These are phyloP conservation scores for Prosopocoilus inquinatus DNA, from an alignment of 2,888 invertebrate genomes.

Conservation along the genomic window DNA sequence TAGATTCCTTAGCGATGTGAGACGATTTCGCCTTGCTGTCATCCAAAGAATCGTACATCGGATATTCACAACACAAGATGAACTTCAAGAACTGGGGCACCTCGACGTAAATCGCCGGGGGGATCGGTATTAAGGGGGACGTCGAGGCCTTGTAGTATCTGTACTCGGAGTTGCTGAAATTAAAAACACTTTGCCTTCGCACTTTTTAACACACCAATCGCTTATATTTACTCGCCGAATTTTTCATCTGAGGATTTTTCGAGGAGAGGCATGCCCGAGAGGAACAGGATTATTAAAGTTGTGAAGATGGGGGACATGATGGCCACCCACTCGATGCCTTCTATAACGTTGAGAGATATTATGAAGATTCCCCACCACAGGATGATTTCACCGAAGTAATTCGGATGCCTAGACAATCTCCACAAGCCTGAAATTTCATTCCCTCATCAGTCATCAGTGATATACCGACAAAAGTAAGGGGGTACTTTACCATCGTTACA, in stretches of 20 bases:
- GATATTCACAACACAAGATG: slow-evolving; percentile 84
- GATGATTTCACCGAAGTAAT: slow-evolving; percentile 92
- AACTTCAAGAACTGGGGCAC: slow-evolving; percentile 81
- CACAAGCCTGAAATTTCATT: slow-evolving; percentile 54
- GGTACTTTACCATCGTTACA: slow-evolving; percentile 74
- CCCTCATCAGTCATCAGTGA: too few species aligned
- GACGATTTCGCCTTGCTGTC: slow-evolving; percentile 59
- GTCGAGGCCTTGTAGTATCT: slow-evolving; percentile 85
- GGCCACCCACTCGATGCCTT: slow-evolving; percentile 82
- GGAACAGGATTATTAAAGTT: slow-evolving; percentile 80
- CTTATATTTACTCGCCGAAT: slow-evolving; percentile 71
- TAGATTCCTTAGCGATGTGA: slow-evolving; percentile 65
- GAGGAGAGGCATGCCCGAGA: slow-evolving; percentile 86
- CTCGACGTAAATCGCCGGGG: slow-evolving; percentile 82
- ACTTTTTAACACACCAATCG: background rate
- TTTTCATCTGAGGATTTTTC: slow-evolving; percentile 87
- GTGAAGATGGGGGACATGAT: slow-evolving; percentile 86
- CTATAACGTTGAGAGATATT: slow-evolving; percentile 81
- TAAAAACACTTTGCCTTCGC: slow-evolving; percentile 16
- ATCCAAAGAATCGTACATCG: slow-evolving; percentile 76
- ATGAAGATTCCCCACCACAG: slow-evolving; percentile 94
- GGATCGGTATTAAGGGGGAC: slow-evolving; percentile 85
- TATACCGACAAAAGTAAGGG: too few species aligned
- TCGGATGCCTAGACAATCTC: slow-evolving; percentile 88
- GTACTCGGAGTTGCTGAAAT: slow-evolving; percentile 75